These are phyloP conservation scores for Schrankia costaestrigalis DNA, from an alignment of 2,888 invertebrate genomes.

Conservation along the genomic window DNA sequence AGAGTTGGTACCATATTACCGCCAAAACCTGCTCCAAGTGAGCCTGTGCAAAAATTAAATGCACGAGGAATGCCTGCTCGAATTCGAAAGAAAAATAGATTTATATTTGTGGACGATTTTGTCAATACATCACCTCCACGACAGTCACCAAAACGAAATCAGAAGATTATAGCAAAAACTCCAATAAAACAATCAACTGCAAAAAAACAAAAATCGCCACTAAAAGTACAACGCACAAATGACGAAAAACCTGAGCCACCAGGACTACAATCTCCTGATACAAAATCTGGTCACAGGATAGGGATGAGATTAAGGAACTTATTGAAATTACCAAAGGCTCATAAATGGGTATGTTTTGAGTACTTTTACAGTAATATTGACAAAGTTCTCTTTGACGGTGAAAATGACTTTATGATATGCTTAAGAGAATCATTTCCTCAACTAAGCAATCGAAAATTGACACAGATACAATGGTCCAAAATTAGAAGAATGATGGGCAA, in stretches of 20 bases:
- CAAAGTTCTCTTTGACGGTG: conserved; percentile 94
- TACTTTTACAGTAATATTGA: conserved; percentile 99
- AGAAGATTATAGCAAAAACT: conserved; percentile 79
- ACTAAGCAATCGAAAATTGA: conserved; percentile 90
- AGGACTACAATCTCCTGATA: conserved; percentile 84
- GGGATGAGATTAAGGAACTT: conserved; percentile 94
- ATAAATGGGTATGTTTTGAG: conserved; percentile 99
- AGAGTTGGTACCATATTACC: conserved; percentile 89
- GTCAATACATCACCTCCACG: conserved; percentile 88
- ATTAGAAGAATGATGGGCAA: conserved; percentile 98
- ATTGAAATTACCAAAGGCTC: conserved; percentile 97
- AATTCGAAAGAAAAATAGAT: conserved; percentile 92
- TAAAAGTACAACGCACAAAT: conserved; percentile 72
- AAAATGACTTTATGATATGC: conserved; percentile 97
- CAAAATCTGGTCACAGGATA: conserved; percentile 93
- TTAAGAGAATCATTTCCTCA: conserved; percentile 96
- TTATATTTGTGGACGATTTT: conserved; percentile 94
- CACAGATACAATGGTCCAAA: conserved; percentile 96
- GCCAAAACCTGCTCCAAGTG: conserved; percentile 85
- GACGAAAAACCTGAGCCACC: conserved; percentile 65
- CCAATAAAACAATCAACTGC: conserved; percentile 66
- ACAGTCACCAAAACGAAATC: conserved; percentile 84
- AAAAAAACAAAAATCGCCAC: conserved; percentile 76
- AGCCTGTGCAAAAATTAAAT: conserved; percentile 90
- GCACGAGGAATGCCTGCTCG: conserved; percentile 94